Percentiles rank a stretch among this genome's conserved stretches.
These are phyloP conservation scores for Tribolium freemani DNA, from an alignment of 2,888 invertebrate species.

Conservation along the genomic window DNA sequence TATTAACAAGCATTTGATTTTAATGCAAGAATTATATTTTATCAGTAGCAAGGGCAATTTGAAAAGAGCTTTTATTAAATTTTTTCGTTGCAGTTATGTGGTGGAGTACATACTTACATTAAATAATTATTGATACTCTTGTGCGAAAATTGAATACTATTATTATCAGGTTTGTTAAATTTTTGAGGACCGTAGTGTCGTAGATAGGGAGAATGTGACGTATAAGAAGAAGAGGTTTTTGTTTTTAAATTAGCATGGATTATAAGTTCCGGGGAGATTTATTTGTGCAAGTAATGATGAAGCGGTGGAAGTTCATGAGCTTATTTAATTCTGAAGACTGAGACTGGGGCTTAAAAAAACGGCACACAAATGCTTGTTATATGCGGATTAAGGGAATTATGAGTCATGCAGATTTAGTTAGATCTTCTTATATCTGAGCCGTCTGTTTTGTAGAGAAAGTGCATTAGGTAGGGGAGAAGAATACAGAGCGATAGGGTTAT, in stretches of 20 bases:
- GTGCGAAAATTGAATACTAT: too few relatives aligned
- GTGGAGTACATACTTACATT: too few relatives aligned
- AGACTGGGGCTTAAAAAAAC: slow-evolving; percentile 61
- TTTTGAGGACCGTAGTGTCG: too few relatives aligned
- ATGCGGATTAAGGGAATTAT: slow-evolving; percentile 68
- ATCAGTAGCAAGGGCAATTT: too few relatives aligned
- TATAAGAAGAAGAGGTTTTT: slow-evolving; percentile 6
- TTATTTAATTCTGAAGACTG: slow-evolving; percentile 63
- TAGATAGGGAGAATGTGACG: neutral
- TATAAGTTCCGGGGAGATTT: slow-evolving; percentile 50
- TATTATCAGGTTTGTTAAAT: too few relatives aligned
- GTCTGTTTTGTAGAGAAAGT: slow-evolving; percentile 51
- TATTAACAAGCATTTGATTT: too few relatives aligned
- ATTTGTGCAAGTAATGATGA: slow-evolving; percentile 57
- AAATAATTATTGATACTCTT: too few relatives aligned
- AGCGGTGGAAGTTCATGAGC: slow-evolving; percentile 59
- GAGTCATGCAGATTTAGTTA: slow-evolving; percentile 65
- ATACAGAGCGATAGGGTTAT: slow-evolving; percentile 63
- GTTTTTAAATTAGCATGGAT: slow-evolving; percentile 40
- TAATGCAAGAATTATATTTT: too few relatives aligned
- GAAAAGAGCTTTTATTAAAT: too few relatives aligned
- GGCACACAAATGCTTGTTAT: slow-evolving; percentile 66
- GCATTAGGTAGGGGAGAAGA: slow-evolving; percentile 61
- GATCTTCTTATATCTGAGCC: slow-evolving; percentile 64
- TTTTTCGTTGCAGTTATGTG: too few relatives aligned